A percentile compares a stretch with the other conserved stretches of the same genome.
Evolutionary conservation across 2,888 invertebrate species (phyloP).

Genomic region (Chymomyza fuscimana): DNA sequence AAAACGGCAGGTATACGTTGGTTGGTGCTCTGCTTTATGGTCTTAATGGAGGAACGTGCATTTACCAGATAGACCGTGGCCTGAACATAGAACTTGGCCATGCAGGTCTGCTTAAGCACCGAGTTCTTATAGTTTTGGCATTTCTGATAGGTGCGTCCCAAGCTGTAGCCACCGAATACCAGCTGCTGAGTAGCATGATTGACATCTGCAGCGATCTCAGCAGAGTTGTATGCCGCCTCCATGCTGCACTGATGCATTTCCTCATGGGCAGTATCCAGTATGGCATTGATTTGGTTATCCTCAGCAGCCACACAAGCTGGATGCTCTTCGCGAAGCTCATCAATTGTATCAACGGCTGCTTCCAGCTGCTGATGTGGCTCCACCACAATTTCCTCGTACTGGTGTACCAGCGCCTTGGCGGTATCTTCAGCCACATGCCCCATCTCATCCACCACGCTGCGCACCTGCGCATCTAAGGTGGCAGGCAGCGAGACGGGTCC

Average conservation of each 20-base stretch:
- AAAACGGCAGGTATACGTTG: slow-evolving; percentile 64
- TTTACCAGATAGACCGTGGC: slow-evolving; percentile 48
- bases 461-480: slow-evolving; percentile 45
- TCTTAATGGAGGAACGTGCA: slow-evolving; percentile 58
- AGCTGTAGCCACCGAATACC: slow-evolving; percentile 56
- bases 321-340: slow-evolving; percentile 47
- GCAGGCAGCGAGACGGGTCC: slow-evolving; percentile 20
- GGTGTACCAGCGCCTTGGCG: slow-evolving; percentile 47
- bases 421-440: slow-evolving; percentile 48
- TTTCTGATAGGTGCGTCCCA: slow-evolving; percentile 48
- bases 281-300: slow-evolving; percentile 43
- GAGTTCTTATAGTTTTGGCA: slow-evolving; percentile 55
- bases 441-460: slow-evolving; percentile 45
- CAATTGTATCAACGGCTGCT: slow-evolving; percentile 51
- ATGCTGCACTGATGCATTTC: slow-evolving; percentile 57
- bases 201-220: slow-evolving; percentile 62
- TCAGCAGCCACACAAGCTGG: slow-evolving; percentile 62
- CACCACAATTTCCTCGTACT: slow-evolving; percentile 59
- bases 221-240: slow-evolving; percentile 62
- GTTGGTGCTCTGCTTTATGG: slow-evolving; percentile 55
- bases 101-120: slow-evolving; percentile 48
- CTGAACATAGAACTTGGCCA: slow-evolving; percentile 54
- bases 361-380: slow-evolving; percentile 65
- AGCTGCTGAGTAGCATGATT: slow-evolving; percentile 63
- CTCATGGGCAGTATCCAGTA: slow-evolving; percentile 52